Evolutionary conservation across 2,888 invertebrate species (phyloP), one percentile per base, ranked within the genome.

Genomic region (Nyleta sp.): DNA sequence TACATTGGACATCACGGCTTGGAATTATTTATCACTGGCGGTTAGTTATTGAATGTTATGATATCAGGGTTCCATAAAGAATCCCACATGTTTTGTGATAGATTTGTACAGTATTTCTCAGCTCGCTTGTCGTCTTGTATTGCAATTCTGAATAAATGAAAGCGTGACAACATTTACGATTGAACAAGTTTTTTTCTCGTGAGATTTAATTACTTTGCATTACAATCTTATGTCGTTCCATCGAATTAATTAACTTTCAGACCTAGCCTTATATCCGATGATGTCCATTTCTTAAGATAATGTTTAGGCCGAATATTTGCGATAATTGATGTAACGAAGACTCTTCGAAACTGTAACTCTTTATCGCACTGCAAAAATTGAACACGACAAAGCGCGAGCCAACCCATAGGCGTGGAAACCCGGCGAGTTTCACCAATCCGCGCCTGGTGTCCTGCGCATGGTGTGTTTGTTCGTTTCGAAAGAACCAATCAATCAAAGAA

Each of bases 331-430:
- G 28, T 28, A 28, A 50, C 28, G 33, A 52, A 33, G 10, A 22
- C 13, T 35, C n/a, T 38, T n/a, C n/a, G n/a, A 28, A 6, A 28
- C 28, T 46, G 35, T 35, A 46, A 31, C 13, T 20, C 13, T 52
- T 40, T 52, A 28, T 7, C 7, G 0, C 20, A 13, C 10, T 28
- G 17, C n/a, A 60, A 42, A 70, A 31, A 20, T 33, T 28, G 10
- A 46, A 40, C 15, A 18, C 20, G 17, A 70, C 6, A 24, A 31
- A 28, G 6, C 8, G 4, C 24, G 8, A 59, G 20, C 67, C 77
- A 71, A 67, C 71, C 77, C 31, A 44, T 53, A 68, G 77, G 77
- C 72, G 78, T 62, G 73, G 73, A 72, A 55, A 31, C 20, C 38
- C 11, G 15, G 10, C 13, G 4, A 24, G 13, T 11, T 59, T 50